Conservation (phyloP, 2,888 invertebrate species). For the Bellardia bayeri region DNA sequence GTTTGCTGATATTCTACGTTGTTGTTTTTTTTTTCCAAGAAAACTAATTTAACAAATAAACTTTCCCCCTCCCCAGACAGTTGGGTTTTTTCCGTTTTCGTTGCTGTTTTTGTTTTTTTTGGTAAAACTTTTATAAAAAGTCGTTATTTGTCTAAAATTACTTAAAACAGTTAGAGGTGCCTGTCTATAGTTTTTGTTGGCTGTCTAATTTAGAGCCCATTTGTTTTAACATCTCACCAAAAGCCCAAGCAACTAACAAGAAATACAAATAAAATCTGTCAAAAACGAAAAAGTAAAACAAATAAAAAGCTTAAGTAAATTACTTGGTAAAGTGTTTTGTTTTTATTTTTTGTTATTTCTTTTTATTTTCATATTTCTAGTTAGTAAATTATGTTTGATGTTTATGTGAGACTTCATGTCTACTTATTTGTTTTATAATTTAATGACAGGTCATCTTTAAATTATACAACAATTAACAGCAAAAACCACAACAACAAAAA, state of each 20-base stretch:
- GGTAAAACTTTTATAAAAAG: slow-evolving; percentile 7
- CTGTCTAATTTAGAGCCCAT: slow-evolving; percentile 63
- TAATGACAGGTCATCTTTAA: slow-evolving; percentile 65
- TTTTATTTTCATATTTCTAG: slow-evolving; percentile 39
- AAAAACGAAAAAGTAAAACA: slow-evolving; percentile 11
- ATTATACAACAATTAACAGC: not conserved
- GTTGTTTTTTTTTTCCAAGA: slow-evolving; percentile 40
- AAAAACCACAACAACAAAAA: not conserved
- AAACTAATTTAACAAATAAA: slow-evolving; percentile 57
- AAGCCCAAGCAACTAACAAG: not conserved
- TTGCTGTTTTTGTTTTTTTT: not conserved
- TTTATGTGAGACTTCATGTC: slow-evolving; percentile 16
- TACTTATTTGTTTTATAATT: slow-evolving; percentile 44
- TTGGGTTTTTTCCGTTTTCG: too few relatives aligned
- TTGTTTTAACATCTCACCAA: slow-evolving; percentile 53
- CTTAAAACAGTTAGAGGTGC: slow-evolving; percentile 48
- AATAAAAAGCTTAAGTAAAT: slow-evolving; percentile 56
- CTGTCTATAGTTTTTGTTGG: slow-evolving; percentile 20
- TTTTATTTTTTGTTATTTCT: not conserved
- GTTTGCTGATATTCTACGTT: slow-evolving; percentile 16
- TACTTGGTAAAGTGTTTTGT: slow-evolving; percentile 46
- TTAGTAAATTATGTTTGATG: slow-evolving; percentile 61
- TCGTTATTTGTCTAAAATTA: slow-evolving; percentile 57
- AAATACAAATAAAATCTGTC: slow-evolving; percentile 47
- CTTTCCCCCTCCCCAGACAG: not conserved